Base-by-base conservation (phyloP, 2,113 vertebrate genomes). In the Barbus barbus region DNA sequence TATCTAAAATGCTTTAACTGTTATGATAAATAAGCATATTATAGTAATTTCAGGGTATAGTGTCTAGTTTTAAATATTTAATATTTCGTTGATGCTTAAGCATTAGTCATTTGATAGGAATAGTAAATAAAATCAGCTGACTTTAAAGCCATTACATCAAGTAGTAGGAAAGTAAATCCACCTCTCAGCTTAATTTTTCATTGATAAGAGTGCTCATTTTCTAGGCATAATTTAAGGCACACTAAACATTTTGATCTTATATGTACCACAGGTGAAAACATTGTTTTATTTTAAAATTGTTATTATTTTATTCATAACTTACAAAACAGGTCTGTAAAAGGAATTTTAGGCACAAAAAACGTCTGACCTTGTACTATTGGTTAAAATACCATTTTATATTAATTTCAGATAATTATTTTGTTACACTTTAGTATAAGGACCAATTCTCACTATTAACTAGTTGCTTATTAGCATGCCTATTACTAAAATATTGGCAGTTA, bases 21-120 rank as follows among this genome's bases (percentile, higher is more conserved):
- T 56, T 71, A 38, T 14, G 44, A 20, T n/a, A 71, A 36, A 51
- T 74, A 11, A 67, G 38, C 69, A 11, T 41, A 22, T 58, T 85
- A 63, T 22, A 48, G 76, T 82, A 84, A 79, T 53, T 78, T 67
- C 28, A 36, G 33, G 0, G 44, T 22, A 38, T 46, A 76, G n/a
- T 8, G 26, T 31, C n/a, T 80, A 0, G 56, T 13, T n/a, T 82
- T 24, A 14, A 36, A 84, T 58, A 22, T 63, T 16, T 1, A 6
- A 12, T 33, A 18, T 63, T 65, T 80, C 14, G 4, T 14, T 36
- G 2, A 56, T 36, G 0, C 2, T 71, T 72, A 81, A 20, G 13
- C 31, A 18, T 46, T 72, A 46, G 26, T 33, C 20, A 58, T 36
- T 9, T 63, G 28, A 36, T 26, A 18, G 14, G 53, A 74, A n/a